phyloP scores from a whole-genome alignment of 2,888 invertebrate genomes.

The Plebejus melissa region DNA sequence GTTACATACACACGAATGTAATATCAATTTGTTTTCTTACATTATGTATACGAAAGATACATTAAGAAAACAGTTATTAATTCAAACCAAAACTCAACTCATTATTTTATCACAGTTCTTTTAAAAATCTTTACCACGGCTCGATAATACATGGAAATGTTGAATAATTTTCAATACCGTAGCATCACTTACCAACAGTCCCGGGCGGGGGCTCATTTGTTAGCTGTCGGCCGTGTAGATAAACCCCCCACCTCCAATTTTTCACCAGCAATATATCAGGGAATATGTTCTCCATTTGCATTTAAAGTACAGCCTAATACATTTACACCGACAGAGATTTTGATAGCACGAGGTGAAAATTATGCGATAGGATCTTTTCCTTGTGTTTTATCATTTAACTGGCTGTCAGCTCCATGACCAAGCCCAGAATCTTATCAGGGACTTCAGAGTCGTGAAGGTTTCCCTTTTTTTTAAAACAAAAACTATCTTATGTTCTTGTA shows the following conservation, averaged over 20 bases:
- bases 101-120: neutral
- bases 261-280: slow-evolving; percentile 20
- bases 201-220: slow-evolving; percentile 17
- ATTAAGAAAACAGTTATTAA: neutral
- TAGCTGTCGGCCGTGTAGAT: slow-evolving; percentile 20
- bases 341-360: neutral
- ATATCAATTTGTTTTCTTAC: too few relatives aligned
- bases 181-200: slow-evolving; percentile 11
- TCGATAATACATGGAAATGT: neutral
- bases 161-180: slow-evolving; percentile 15
- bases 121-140: neutral
- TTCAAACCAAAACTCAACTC: neutral
- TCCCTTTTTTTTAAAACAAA: too few relatives aligned
- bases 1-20: too few relatives aligned
- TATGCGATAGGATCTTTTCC: neutral
- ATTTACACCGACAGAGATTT: neutral
- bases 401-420: neutral
- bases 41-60: too few relatives aligned
- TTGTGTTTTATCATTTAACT: neutral
- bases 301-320: slow-evolving; percentile 19
- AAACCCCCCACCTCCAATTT: slow-evolving; percentile 15
- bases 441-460: neutral
- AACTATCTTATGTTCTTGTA: too few relatives aligned
- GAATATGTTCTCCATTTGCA: slow-evolving; percentile 21
- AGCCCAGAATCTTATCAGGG: neutral